Percentiles rank a stretch among this genome's conserved stretches.
Conservation (phyloP, 2,113 vertebrate species). For the Ailurus styani region DNA sequence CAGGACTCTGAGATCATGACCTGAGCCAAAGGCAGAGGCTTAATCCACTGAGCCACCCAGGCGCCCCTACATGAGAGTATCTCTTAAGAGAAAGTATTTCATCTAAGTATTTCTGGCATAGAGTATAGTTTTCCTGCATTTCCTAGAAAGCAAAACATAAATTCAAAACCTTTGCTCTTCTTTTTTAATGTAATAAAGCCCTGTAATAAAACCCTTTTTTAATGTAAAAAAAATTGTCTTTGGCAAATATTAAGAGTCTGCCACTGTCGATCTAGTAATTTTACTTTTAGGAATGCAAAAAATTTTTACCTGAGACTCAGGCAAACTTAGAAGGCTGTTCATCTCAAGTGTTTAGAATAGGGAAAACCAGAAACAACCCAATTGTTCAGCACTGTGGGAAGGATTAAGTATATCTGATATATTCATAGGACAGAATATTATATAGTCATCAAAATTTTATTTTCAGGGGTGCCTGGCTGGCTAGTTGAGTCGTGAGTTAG, state of each 20-base stretch:
- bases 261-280: not conserved
- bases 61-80: not conserved
- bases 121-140: not conserved
- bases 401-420: not conserved
- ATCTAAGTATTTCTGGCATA: not conserved
- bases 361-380: not conserved
- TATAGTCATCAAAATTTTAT: not conserved
- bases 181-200: not conserved
- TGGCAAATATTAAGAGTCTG: not conserved
- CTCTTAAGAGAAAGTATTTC: not conserved
- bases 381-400: not conserved
- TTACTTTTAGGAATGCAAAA: not conserved
- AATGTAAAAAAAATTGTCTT: not conserved
- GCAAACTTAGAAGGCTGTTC: not conserved
- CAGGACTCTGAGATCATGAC: no score
- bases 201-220: no score
- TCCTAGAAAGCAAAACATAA: not conserved
- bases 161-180: not conserved
- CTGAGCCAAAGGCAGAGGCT: no score
- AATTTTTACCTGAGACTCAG: not conserved
- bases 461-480: not conserved
- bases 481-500: not conserved
- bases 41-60: no score
- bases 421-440: not conserved
- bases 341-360: not conserved